phyloP scores from a whole-genome alignment of 2,113 vertebrate genomes.

The Hippocampus zosterae region DNA sequence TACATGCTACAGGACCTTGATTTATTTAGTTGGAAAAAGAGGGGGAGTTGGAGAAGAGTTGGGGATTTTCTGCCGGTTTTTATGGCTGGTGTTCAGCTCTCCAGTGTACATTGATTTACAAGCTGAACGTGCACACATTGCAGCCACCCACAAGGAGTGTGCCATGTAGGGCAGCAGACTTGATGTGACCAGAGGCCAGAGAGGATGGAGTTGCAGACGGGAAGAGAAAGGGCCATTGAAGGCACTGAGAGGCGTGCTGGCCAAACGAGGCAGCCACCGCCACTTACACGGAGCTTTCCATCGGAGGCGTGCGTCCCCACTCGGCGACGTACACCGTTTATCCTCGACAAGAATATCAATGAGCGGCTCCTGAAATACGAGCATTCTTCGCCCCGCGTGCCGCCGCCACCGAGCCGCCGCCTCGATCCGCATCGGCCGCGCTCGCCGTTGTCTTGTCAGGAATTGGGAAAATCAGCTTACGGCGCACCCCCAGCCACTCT shows the following conservation, averaged over 20 bases:
- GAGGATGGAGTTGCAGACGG: conserved; percentile 52
- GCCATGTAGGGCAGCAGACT: conserved; percentile 53
- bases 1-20: conserved; percentile 63
- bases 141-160: conserved; percentile 68
- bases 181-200: conserved; percentile 45
- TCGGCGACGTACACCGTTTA: conserved; percentile 73
- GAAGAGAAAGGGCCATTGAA: conserved; percentile 73
- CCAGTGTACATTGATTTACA: conserved; percentile 68
- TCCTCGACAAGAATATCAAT: conserved; percentile 71
- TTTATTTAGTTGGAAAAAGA: conserved; percentile 55
- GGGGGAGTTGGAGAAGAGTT: conserved; percentile 15
- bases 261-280: conserved; percentile 60
- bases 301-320: conserved; percentile 71
- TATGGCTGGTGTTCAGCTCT: conserved; percentile 68
- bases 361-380: conserved; percentile 62
- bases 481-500: conserved; percentile 55
- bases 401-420: conserved; percentile 57
- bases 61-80: conserved; percentile 17
- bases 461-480: conserved; percentile 66
- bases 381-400: conserved; percentile 63
- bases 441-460: conserved; percentile 64
- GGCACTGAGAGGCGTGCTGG: conserved; percentile 64
- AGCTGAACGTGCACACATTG: conserved; percentile 63
- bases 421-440: conserved; percentile 51
- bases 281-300: conserved; percentile 71